Evolutionary conservation across 2,797 vertebrate genomes (phyloP), one percentile per base, ranked within the genome.

Genomic region (Graptemys geographica): DNA sequence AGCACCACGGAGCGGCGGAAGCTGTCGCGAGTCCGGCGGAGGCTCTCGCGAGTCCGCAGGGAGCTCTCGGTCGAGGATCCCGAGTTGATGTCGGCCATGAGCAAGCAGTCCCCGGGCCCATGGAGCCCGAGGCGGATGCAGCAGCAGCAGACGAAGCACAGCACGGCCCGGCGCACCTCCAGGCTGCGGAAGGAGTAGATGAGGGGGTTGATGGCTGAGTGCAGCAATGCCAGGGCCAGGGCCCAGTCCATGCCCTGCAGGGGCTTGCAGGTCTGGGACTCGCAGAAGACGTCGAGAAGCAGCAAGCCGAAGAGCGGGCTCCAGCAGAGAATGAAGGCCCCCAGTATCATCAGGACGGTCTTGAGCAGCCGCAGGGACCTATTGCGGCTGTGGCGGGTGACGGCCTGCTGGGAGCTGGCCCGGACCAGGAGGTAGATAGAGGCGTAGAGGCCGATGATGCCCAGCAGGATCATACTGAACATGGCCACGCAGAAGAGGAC

Each of bases 291-390:
- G 3, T 99, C 99, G 0, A 99, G 98, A 97, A 99, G 96, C 82
- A 99, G 95, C 53, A 99, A 98, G 51, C 98, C 28, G 2, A 99
- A 99, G 65, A 99, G 98, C 0, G 99, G 99, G 1, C 99, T 99
- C 99, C 99, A 99, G 97, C 99, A 99, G 37, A 99, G 1, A 85
- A 99, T 74, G 81, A 99, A 99, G 6, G 99, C 98, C 0, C 98
- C 98, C 31, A 99, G 98, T 16, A 99, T 99, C 65, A 98, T 97
- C 84, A 99, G 97, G 44, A 99, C 99, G 0, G 99, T 99, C 93
- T 99, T 98, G 3, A 99, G 98, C 85, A 99, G 97, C 56, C 98
- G 98, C 23, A 99, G 88, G 3, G 99, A 98, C 13, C 98, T 98
- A 47, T 94, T 98, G 37, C 98, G 98, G 83, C 97, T 96, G 0